phyloP scores from a whole-genome alignment of 2,888 invertebrate species.

The Spodoptera littoralis region DNA sequence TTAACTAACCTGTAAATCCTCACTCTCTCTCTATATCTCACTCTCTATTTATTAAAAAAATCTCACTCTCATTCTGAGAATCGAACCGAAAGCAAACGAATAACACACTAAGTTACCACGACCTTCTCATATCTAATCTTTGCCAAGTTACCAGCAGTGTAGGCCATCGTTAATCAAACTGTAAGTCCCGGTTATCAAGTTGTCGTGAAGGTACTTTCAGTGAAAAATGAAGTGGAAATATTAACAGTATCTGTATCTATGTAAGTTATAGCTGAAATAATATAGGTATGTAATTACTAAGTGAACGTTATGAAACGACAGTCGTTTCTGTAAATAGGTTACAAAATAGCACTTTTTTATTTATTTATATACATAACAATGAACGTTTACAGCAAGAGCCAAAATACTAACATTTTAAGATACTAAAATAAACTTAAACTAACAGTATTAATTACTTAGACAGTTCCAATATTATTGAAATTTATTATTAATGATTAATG shows the following conservation, averaged over 20 bases:
- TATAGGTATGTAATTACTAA: background rate
- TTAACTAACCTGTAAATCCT: background rate
- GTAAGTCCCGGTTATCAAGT: slow-evolving; percentile 14
- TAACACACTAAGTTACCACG: slow-evolving; percentile 9
- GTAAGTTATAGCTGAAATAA: too few relatives aligned
- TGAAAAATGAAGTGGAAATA: slow-evolving; percentile 45
- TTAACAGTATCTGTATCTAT: slow-evolving; percentile 13
- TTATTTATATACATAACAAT: too few relatives aligned
- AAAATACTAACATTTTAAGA: too few relatives aligned
- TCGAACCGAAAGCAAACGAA: background rate
- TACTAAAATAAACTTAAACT: too few relatives aligned
- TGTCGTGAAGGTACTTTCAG: slow-evolving; percentile 7
- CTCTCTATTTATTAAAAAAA: too few relatives aligned
- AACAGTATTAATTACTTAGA: too few relatives aligned
- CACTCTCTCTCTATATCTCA: too few relatives aligned
- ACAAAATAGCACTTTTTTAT: too few relatives aligned
- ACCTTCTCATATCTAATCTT: slow-evolving; percentile 16
- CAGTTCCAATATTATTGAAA: too few relatives aligned
- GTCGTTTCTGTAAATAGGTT: background rate
- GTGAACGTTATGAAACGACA: background rate
- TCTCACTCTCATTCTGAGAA: background rate
- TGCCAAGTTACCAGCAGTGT: slow-evolving; percentile 18
- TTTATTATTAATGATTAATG: too few relatives aligned
- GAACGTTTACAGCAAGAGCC: too few relatives aligned
- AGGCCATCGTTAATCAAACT: slow-evolving; percentile 31